Base-by-base conservation (phyloP, 2,113 vertebrate genomes). In the Forbesichthys papilliferus region DNA sequence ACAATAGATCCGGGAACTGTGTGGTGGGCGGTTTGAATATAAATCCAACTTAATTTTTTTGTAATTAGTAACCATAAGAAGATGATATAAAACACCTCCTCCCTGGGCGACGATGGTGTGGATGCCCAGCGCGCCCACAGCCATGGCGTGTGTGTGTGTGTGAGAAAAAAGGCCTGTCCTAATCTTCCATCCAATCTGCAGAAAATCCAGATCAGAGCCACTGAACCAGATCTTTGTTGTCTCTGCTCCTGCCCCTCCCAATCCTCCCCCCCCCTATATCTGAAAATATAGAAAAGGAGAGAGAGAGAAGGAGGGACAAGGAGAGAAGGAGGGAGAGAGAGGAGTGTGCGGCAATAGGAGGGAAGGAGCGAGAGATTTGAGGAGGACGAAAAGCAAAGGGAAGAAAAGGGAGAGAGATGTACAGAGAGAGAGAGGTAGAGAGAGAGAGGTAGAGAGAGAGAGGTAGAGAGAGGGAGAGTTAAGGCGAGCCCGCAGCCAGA, bases 181-280 rank as follows among this genome's bases (percentile, higher is more conserved):
- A 86, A 89, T 91, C 88, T 89, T 80, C 86, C 83, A 83, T 88
- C 86, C 86, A 89, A 88, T 90, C 84, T 87, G 81, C 84, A 86
- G 77, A 90, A 90, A 90, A 87, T 90, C 87, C 81, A 85, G 88
- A 88, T 89, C 85, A 83, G 77, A 91, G 80, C 80, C 82, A 88
- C 78, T 86, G 87, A 91, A 91, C 85, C 87, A 83, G 84, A 89
- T 88, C 87, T 87, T 87, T 86, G 87, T 89, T 90, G 83, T 87
- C 82, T 80, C 68, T 80, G 81, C 84, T 84, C 85, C 86, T 77
- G 84, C 80, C 79, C 70, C 82, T 64, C 85, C 80, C 81, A 72
- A 82, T 64, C 81, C 83, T 83, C 84, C 84, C 1, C 79, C 85
- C 80, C 81, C 71, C 82, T n/a, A n/a, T n/a, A n/a, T n/a, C n/a